Evolutionary conservation across 2,113 vertebrate genomes (phyloP).

Genomic region (Sula dactylatra): DNA sequence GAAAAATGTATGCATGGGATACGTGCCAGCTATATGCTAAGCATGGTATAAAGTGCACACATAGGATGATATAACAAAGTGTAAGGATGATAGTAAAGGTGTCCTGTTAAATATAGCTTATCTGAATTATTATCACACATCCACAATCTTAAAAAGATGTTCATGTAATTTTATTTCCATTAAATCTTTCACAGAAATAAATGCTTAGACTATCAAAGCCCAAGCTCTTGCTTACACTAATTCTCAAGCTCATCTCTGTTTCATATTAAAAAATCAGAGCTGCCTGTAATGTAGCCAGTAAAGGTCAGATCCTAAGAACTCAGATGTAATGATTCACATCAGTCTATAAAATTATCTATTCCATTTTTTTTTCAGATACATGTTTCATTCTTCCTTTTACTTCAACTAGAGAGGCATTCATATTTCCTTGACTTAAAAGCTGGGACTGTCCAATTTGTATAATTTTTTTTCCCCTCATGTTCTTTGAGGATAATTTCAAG

Average conservation of each 20-base stretch:
- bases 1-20: background rate
- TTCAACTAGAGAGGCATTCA: background rate
- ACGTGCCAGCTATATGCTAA: background rate
- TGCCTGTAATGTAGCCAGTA: background rate
- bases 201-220: background rate
- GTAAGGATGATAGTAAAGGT: background rate
- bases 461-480: background rate
- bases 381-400: background rate
- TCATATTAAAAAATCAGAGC: background rate
- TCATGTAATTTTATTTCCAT: background rate
- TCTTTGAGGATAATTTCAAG: background rate
- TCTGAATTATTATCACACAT: background rate
- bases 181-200: background rate
- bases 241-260: background rate
- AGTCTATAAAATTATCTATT: background rate
- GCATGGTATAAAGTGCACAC: background rate
- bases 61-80: background rate
- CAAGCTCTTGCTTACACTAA: background rate
- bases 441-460: background rate
- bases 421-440: background rate
- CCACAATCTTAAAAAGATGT: background rate
- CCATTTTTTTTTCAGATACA: background rate
- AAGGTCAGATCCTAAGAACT: background rate
- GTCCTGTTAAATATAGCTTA: background rate
- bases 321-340: background rate